These are phyloP conservation scores for Thripadectes ignobilis DNA, from an alignment of 2,797 vertebrate species.

Conservation along the genomic window DNA sequence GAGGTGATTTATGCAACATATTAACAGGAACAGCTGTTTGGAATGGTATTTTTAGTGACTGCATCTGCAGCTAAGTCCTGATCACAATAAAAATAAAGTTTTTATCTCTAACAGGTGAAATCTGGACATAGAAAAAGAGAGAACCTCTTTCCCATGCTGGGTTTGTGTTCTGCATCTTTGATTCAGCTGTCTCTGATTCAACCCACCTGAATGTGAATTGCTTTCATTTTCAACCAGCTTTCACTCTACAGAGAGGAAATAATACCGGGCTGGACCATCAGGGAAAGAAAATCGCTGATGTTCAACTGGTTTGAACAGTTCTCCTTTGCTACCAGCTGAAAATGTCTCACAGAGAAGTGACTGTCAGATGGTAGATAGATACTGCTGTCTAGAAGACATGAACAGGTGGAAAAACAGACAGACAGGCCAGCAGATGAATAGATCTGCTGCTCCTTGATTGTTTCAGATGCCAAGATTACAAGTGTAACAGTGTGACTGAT, in stretches of 20 bases:
- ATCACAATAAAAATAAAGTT: background rate
- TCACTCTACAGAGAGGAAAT: background rate
- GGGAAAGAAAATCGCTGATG: background rate
- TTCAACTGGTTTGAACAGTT: background rate
- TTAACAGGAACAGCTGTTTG: background rate
- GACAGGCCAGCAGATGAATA: background rate
- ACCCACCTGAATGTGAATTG: background rate
- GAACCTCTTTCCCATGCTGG: background rate
- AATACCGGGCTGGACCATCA: background rate
- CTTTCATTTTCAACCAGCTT: background rate
- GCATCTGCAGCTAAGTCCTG: background rate
- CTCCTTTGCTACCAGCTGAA: background rate
- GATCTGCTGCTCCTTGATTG: background rate
- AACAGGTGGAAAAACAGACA: background rate
- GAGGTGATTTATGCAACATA: background rate
- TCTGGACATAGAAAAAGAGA: background rate
- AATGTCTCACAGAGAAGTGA: background rate
- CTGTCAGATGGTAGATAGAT: background rate
- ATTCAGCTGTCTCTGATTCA: background rate
- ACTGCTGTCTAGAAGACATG: background rate
- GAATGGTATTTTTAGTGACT: background rate
- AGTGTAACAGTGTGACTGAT: constrained; percentile 10
- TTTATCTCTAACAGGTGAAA: background rate
- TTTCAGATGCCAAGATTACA: constrained; percentile 6
- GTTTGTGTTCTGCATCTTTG: background rate